phyloP scores from a whole-genome alignment of 2,888 invertebrate species.

The Trissoscelio sp. region DNA sequence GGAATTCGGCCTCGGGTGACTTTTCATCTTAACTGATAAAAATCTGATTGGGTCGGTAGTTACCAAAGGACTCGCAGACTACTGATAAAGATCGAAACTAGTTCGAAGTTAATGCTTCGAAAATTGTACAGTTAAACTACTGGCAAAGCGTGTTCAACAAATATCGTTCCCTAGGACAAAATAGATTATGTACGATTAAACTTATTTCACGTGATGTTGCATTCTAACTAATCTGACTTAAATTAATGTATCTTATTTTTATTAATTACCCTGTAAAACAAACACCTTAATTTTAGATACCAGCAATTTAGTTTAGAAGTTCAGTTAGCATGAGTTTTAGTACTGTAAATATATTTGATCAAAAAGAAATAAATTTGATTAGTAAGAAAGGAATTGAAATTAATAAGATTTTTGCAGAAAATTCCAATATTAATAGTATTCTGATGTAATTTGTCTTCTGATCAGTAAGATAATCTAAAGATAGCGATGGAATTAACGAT shows the following conservation, averaged over 20 bases:
- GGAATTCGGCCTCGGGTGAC: conserved; percentile 29
- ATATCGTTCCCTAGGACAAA: conserved; percentile 23
- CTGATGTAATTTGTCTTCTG: conserved; percentile 18
- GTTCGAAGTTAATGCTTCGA: conserved; percentile 47
- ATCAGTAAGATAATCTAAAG: conserved; percentile 39
- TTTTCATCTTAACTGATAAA: conserved; percentile 59
- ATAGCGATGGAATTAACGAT: conserved; percentile 18
- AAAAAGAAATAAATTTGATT: too few species aligned
- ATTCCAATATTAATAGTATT: background rate
- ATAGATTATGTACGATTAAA: conserved; percentile 50
- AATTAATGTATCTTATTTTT: background rate
- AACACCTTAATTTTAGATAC: too few species aligned
- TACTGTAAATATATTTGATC: too few species aligned
- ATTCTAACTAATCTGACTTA: conserved; percentile 9
- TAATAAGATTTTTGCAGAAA: too few species aligned
- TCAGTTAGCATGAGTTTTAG: too few species aligned
- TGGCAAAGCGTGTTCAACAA: conserved; percentile 37
- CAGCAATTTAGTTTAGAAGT: too few species aligned
- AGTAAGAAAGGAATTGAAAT: too few species aligned
- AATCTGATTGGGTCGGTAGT: conserved; percentile 47
- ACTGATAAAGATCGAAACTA: conserved; percentile 52
- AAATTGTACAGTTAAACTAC: conserved; percentile 57
- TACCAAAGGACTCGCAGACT: conserved; percentile 37
- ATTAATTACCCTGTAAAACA: too few species aligned
- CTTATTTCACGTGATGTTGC: conserved; percentile 32